Percentiles rank a stretch among this genome's conserved stretches.
Conservation (phyloP, 1,140 invertebrate species). For the Pseudomyrmex cubaensis region DNA sequence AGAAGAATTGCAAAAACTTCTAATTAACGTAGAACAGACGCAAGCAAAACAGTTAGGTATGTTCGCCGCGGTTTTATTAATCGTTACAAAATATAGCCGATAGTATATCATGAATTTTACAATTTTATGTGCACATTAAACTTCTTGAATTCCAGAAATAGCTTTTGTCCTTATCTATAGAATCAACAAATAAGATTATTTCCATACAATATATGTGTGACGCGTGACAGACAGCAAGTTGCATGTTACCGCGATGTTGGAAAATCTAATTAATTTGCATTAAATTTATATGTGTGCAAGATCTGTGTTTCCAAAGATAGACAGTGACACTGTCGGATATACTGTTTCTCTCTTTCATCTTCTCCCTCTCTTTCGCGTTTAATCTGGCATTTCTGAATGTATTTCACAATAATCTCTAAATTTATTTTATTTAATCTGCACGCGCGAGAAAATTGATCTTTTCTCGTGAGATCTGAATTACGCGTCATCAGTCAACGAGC, state of each 20-base stretch:
- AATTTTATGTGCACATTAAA: slow-evolving; percentile 9
- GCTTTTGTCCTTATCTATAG: not conserved
- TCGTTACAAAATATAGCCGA: not conserved
- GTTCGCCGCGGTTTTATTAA: slow-evolving; percentile 13
- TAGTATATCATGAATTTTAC: not conserved
- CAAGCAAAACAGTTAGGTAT: not conserved
- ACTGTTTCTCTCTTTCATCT: not conserved
- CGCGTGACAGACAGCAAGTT: not conserved
- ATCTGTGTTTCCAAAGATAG: slow-evolving; percentile 16
- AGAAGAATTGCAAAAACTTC: slow-evolving; percentile 25
- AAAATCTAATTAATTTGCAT: slow-evolving; percentile 27
- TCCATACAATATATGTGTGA: not conserved
- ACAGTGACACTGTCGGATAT: not conserved
- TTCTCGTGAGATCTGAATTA: not conserved
- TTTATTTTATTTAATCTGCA: not conserved
- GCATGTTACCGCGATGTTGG: not conserved
- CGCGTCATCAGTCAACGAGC: not conserved
- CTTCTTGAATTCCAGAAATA: slow-evolving; percentile 13
- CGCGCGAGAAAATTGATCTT: not conserved
- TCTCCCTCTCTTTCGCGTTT: too few relatives aligned
- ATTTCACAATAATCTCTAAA: not conserved
- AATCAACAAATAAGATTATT: not conserved
- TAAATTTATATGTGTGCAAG: not conserved
- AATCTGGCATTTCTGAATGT: slow-evolving; percentile 1
- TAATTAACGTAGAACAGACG: not conserved